These are phyloP conservation scores for Drosophila pseudotalamancana DNA, from an alignment of 2,888 invertebrate genomes.

Conservation along the genomic window DNA sequence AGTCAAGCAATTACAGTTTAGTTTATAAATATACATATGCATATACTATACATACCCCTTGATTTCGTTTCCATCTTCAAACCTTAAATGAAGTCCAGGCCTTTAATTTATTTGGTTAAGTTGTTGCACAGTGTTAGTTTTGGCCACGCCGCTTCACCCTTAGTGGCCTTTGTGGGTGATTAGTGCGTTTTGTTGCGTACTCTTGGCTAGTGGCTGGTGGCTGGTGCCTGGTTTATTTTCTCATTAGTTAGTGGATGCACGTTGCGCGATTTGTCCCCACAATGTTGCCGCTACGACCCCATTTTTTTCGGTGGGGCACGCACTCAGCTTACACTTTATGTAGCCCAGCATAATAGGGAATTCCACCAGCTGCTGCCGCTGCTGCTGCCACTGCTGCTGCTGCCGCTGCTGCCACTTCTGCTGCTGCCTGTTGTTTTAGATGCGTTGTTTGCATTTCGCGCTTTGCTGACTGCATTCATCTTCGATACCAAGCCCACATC, in stretches of 20 bases:
- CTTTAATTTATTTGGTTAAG: background rate
- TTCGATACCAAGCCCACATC: conserved; percentile 12
- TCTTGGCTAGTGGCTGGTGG: conserved; percentile 9
- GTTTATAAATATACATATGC: too few relatives aligned
- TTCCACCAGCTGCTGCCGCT: conserved; percentile 11
- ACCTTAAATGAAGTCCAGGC: background rate
- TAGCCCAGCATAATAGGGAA: conserved; percentile 14
- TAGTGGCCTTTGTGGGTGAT: conserved; percentile 60
- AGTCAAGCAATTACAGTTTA: too few relatives aligned
- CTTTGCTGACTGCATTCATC: conserved; percentile 46
- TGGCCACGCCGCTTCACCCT: conserved; percentile 28
- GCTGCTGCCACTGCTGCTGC: conserved; percentile 14
- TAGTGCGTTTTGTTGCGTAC: conserved; percentile 57
- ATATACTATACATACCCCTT: background rate
- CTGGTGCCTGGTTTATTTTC: conserved; percentile 60
- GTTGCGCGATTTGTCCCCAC: conserved; percentile 68
- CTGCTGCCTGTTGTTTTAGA: conserved; percentile 35
- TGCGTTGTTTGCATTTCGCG: conserved; percentile 51
- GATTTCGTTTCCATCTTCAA: background rate
- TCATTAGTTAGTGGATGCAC: conserved; percentile 76
- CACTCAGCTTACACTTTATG: conserved; percentile 46
- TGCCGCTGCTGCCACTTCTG: conserved; percentile 26
- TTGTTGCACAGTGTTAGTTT: conserved; percentile 17
- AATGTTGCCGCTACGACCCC: conserved; percentile 51
- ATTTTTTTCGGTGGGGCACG: conserved; percentile 30